Evolutionary conservation across 2,113 vertebrate species (phyloP).

Genomic region (Cebidichthys violaceus): DNA sequence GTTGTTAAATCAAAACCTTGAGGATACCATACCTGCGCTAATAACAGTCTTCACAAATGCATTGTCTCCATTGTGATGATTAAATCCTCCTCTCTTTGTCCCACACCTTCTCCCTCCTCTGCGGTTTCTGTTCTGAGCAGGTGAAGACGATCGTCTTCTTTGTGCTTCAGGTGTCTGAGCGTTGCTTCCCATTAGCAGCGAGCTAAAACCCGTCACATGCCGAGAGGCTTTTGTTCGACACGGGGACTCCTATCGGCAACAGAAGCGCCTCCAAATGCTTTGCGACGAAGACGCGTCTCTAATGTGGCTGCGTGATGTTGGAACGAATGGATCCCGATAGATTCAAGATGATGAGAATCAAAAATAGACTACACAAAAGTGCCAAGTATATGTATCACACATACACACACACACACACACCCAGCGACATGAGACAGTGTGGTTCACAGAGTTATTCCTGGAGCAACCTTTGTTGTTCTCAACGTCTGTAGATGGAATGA

Average conservation of each 20-base stretch:
- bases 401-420: too few species aligned
- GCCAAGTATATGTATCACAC: background rate
- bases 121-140: slow-evolving; percentile 48
- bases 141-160: slow-evolving; percentile 43
- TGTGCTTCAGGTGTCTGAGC: slow-evolving; percentile 24
- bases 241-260: slow-evolving; percentile 15
- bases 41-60: slow-evolving; percentile 40
- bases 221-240: slow-evolving; percentile 40
- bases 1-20: slow-evolving; percentile 32
- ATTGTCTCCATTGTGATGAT: slow-evolving; percentile 44
- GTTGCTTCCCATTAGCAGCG: slow-evolving; percentile 40
- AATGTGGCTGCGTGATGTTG: slow-evolving; percentile 17
- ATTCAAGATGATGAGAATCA: background rate
- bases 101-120: background rate
- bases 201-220: slow-evolving; percentile 38
- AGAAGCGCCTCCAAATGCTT: slow-evolving; percentile 6
- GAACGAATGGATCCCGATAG: slow-evolving; percentile 14
- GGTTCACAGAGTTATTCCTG: slow-evolving; percentile 17
- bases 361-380: background rate
- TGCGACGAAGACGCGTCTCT: background rate
- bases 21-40: slow-evolving; percentile 41
- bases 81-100: slow-evolving; percentile 42
- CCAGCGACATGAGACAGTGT: background rate
- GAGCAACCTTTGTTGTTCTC: slow-evolving; percentile 3
- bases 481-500: background rate